Percentiles rank a stretch among this genome's conserved stretches.
Evolutionary conservation across 2,113 vertebrate species (phyloP).

Genomic region (Leuciscus idus): DNA sequence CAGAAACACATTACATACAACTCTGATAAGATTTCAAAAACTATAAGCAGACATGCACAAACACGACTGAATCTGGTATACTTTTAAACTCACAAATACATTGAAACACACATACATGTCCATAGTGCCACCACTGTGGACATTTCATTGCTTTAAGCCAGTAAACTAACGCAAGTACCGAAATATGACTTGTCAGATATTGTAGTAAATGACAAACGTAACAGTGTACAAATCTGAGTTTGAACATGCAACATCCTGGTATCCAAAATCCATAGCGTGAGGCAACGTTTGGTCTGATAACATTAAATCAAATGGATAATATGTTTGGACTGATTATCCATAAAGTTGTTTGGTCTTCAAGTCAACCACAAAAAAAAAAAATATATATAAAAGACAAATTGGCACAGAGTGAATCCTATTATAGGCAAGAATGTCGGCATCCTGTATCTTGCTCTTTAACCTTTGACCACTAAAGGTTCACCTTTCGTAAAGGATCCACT

Average conservation of each 20-base stretch:
- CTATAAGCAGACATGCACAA: constrained; percentile 36
- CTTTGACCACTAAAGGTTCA: constrained; percentile 33
- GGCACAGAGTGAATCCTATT: constrained; percentile 29
- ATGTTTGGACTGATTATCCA: constrained; percentile 31
- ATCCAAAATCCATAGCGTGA: constrained; percentile 31
- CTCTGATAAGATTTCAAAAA: constrained; percentile 31
- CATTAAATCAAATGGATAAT: constrained; percentile 25
- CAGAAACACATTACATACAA: constrained; percentile 41
- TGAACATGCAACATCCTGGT: constrained; percentile 27
- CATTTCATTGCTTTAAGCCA: constrained; percentile 9
- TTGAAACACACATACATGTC: neutral
- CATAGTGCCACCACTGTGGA: neutral
- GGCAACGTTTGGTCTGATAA: constrained; percentile 66
- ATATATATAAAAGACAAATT: constrained; percentile 6
- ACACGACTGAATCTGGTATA: constrained; percentile 39
- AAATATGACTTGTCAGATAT: constrained; percentile 3
- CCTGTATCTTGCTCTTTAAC: constrained; percentile 22
- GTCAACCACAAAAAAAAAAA: constrained; percentile 1
- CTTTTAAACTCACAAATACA: constrained; percentile 38
- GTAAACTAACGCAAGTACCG: constrained; percentile 22
- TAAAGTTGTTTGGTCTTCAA: constrained; percentile 46
- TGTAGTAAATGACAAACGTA: constrained; percentile 11
- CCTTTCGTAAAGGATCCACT: constrained; percentile 38
- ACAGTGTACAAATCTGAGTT: constrained; percentile 32
- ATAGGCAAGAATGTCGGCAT: constrained; percentile 34